phyloP scores from a whole-genome alignment of 2,888 invertebrate species.

The Parnassius smintheus region DNA sequence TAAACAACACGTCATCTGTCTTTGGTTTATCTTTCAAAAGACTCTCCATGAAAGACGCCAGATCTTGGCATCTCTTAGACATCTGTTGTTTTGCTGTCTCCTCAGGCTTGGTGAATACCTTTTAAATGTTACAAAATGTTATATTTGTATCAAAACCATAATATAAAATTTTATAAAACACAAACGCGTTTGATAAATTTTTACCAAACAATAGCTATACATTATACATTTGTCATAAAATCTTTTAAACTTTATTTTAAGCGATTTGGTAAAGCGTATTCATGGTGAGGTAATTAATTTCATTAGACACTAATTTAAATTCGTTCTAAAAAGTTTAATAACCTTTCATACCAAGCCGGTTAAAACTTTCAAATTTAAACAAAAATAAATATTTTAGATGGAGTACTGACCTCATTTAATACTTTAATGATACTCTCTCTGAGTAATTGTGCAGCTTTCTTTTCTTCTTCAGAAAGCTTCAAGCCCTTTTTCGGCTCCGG shows the following conservation, averaged over 20 bases:
- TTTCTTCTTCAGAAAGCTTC: constrained; percentile 81
- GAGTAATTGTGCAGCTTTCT: constrained; percentile 80
- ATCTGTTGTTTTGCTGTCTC: constrained; percentile 84
- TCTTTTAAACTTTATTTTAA: too few relatives aligned
- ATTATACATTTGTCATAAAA: too few relatives aligned
- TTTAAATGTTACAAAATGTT: constrained; percentile 4
- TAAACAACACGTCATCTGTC: constrained; percentile 76
- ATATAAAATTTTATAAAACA: too few relatives aligned
- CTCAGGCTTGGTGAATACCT: constrained; percentile 71
- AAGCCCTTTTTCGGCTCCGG: constrained; percentile 43
- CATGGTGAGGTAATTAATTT: too few relatives aligned
- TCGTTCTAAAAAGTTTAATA: too few relatives aligned
- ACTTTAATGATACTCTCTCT: constrained; percentile 85
- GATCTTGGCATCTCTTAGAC: constrained; percentile 85
- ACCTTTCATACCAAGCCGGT: too few relatives aligned
- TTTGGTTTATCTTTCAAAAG: constrained; percentile 85
- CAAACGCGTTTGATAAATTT: too few relatives aligned
- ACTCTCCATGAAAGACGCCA: constrained; percentile 88
- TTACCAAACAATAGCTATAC: too few relatives aligned
- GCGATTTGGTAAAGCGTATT: too few relatives aligned
- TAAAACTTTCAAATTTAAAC: too few relatives aligned
- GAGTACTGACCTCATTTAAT: constrained; percentile 83
- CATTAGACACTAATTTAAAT: too few relatives aligned
- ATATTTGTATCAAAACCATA: constrained; percentile 2
- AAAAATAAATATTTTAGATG: not conserved